These are phyloP conservation scores for Pollenia amentaria DNA, from an alignment of 2,888 invertebrate species.

Conservation along the genomic window DNA sequence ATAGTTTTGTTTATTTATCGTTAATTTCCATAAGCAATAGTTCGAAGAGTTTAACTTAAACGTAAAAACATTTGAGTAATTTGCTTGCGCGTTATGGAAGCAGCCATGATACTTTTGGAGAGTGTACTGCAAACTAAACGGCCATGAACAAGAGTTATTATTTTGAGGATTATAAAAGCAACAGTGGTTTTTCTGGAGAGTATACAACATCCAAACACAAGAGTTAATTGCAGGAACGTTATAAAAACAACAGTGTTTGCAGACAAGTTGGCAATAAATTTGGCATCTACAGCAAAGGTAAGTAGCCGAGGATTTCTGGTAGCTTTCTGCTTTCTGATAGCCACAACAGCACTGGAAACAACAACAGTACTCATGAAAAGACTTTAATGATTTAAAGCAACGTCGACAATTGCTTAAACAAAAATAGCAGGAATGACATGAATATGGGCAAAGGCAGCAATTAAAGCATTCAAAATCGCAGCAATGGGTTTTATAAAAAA, in stretches of 20 bases:
- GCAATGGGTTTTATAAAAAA: slow-evolving; percentile 32
- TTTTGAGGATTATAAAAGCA: no score
- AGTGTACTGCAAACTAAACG: no score
- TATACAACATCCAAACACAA: no score
- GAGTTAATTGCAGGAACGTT: no score
- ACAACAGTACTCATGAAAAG: slow-evolving; percentile 36
- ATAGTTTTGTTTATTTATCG: slow-evolving; percentile 17
- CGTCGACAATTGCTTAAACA: slow-evolving; percentile 47
- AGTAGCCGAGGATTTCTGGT: no score
- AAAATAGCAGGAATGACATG: slow-evolving; percentile 31
- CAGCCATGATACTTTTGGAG: not conserved
- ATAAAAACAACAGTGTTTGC: not conserved
- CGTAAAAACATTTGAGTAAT: slow-evolving; percentile 27
- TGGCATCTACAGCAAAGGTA: slow-evolving; percentile 31
- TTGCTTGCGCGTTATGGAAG: not conserved
- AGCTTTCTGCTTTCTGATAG: no score
- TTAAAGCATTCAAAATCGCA: not conserved
- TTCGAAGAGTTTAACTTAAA: not conserved
- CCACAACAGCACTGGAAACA: slow-evolving; percentile 57
- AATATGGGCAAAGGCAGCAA: slow-evolving; percentile 51
- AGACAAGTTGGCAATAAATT: slow-evolving; percentile 16
- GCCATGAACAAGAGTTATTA: no score
- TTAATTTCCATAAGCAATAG: slow-evolving; percentile 30
- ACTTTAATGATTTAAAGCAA: slow-evolving; percentile 48
- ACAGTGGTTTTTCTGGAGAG: no score